Base-by-base conservation (phyloP, 2,797 vertebrate genomes). In the Poecile montanus region DNA sequence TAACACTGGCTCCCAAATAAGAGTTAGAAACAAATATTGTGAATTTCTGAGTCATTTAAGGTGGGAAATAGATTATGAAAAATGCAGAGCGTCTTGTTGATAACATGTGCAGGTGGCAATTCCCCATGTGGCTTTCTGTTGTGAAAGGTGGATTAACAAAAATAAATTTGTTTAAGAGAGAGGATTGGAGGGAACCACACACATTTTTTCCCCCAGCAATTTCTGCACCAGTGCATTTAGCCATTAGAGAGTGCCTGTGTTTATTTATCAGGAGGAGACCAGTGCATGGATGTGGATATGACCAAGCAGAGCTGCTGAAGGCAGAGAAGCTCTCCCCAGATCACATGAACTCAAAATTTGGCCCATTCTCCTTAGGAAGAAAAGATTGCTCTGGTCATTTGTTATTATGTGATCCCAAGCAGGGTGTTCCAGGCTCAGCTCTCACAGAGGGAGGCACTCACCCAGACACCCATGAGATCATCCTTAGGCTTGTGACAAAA, bases 171-270 rank as follows among this genome's bases (percentile, higher is more conserved):
- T 50, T 38, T 26, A 50, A 32, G 42, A 32, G 54, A 68, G 17
- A 12, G 15, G n/a, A 18, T 9, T 56, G n/a, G 22, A 65, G 40
- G 73, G 25, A 84, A 29, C 48, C 29, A 23, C 11, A 47, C 9
- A 25, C 11, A 1, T 10, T 65, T 50, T 6, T 0, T 0, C 3
- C 17, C 20, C 20, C 68, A 57, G 23, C 3, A 50, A 10, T 57
- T 75, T 42, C 12, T 92, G 30, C 53, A 40, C 12, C 10, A 32
- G 25, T 40, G 13, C 32, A 42, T 70, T 87, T 62, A 76, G 34
- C 36, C 21, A 29, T 26, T 67, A 72, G 38, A 73, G 22, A 68
- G 16, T 72, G 18, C 40, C 32, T 54, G 10, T 76, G 20, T 67
- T 67, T 77, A 16, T 77, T 61, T 75, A 30, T 21, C 19, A 81